These are phyloP conservation scores for Eledona agricola DNA, from an alignment of 2,888 invertebrate genomes.

Conservation along the genomic window DNA sequence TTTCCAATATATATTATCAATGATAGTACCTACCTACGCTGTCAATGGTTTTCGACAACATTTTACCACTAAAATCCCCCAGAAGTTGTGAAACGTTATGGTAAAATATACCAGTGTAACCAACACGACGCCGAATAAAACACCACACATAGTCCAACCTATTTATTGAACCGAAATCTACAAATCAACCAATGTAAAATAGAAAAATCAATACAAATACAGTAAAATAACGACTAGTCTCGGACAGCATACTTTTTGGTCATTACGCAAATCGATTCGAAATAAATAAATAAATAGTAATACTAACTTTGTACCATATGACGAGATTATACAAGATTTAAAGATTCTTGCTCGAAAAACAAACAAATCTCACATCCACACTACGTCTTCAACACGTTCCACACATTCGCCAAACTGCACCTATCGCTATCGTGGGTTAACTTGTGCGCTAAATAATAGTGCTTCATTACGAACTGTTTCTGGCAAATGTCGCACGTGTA, in stretches of 20 bases:
- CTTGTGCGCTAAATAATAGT: constrained; percentile 72
- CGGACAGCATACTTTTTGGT: constrained; percentile 19
- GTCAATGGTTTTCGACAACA: too few species aligned
- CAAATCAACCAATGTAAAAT: constrained; percentile 1
- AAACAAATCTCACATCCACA: neutral
- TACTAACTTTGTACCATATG: constrained; percentile 30
- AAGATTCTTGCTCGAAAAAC: constrained; percentile 17
- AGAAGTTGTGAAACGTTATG: too few species aligned
- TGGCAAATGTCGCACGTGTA: constrained; percentile 73
- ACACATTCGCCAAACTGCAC: constrained; percentile 28
- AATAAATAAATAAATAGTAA: constrained; percentile 22
- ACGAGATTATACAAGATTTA: constrained; percentile 30
- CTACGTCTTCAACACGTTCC: constrained; percentile 32
- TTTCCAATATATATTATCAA: too few species aligned
- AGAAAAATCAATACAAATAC: constrained; percentile 9
- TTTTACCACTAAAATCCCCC: too few species aligned
- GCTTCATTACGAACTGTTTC: constrained; percentile 73
- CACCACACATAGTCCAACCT: too few species aligned
- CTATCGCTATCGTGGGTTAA: constrained; percentile 60
- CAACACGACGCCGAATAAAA: too few species aligned
- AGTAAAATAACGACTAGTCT: constrained; percentile 27
- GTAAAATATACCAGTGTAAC: too few species aligned
- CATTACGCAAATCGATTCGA: constrained; percentile 9
- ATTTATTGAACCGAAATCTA: constrained; percentile 5
- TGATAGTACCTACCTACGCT: too few species aligned